A percentile compares a stretch with the other conserved stretches of the same genome.
Conservation (phyloP, 2,113 vertebrate genomes). For the Ciconia stormi region DNA sequence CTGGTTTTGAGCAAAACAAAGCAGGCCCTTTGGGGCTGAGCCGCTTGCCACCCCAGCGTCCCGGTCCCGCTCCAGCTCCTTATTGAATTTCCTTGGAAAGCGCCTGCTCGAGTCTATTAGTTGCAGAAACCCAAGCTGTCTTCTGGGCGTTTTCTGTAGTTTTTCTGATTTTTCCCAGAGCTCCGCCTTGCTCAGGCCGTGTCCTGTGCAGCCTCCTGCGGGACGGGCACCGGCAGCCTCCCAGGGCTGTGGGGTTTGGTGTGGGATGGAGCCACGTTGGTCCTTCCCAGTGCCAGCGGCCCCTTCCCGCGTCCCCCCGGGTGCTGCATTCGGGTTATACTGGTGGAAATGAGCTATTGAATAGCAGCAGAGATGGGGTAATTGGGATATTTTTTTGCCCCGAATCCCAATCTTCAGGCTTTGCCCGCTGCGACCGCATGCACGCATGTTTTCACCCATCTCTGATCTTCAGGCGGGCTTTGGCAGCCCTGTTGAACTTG, state of each 20-base stretch:
- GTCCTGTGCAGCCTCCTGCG: neutral
- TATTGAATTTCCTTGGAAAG: slow-evolving; percentile 65
- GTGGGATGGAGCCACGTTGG: rapidly evolving
- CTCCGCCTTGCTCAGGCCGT: rapidly evolving
- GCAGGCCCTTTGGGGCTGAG: neutral
- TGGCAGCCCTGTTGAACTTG: neutral
- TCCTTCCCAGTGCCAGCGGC: neutral
- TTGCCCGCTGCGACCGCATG: rapidly evolving
- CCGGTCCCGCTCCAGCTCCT: slow-evolving; percentile 8
- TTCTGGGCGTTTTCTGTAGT: neutral
- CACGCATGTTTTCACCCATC: rapidly evolving
- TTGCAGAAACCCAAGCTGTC: neutral
- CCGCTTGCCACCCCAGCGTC: neutral
- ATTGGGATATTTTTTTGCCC: neutral
- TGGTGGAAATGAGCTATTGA: neutral
- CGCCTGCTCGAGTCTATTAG: neutral
- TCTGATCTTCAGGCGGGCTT: neutral
- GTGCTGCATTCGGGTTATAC: rapidly evolving
- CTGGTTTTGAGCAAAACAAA: slow-evolving; percentile 36
- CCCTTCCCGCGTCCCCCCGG: neutral
- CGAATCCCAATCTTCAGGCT: neutral
- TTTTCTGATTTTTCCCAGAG: neutral
- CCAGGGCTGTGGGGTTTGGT: rapidly evolving
- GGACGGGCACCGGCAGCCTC: neutral
- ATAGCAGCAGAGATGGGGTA: neutral